phyloP scores from a whole-genome alignment of 2,888 invertebrate genomes.

The Psylliodes chrysocephalus region DNA sequence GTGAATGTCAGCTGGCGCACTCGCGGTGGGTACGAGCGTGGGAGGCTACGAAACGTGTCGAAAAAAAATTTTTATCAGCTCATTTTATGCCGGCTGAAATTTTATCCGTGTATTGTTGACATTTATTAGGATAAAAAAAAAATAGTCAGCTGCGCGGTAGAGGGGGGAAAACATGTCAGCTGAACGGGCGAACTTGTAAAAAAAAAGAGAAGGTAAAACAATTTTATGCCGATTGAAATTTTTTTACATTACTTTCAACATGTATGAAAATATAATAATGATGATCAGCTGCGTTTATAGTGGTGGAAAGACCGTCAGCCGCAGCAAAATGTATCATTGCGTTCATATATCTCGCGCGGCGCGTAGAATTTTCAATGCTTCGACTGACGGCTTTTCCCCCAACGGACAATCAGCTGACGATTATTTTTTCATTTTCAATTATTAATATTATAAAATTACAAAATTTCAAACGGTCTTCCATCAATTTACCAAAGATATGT shows the following conservation, averaged over 20 bases:
- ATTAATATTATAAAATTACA: no score
- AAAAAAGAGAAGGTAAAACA: background rate
- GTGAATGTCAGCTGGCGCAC: no score
- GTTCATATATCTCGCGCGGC: no score
- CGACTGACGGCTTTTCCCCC: no score
- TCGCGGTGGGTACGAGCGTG: background rate
- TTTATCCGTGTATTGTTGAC: background rate
- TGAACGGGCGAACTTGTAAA: background rate
- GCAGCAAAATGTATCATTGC: no score
- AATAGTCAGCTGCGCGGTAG: background rate
- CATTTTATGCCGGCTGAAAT: background rate
- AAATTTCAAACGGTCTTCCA: no score
- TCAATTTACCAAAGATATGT: no score
- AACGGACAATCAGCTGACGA: no score
- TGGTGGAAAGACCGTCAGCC: conserved; percentile 4
- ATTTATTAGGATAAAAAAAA: background rate
- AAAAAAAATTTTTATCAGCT: background rate
- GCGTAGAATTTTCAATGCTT: no score
- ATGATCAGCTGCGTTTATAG: background rate
- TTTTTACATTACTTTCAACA: background rate
- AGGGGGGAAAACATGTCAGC: background rate
- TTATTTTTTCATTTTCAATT: no score
- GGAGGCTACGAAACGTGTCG: background rate
- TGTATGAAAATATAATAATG: background rate
- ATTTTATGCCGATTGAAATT: background rate